Percentiles rank a stretch among this genome's conserved stretches.
Conservation (phyloP, 2,888 invertebrate species). For the Lobophora halterata region DNA sequence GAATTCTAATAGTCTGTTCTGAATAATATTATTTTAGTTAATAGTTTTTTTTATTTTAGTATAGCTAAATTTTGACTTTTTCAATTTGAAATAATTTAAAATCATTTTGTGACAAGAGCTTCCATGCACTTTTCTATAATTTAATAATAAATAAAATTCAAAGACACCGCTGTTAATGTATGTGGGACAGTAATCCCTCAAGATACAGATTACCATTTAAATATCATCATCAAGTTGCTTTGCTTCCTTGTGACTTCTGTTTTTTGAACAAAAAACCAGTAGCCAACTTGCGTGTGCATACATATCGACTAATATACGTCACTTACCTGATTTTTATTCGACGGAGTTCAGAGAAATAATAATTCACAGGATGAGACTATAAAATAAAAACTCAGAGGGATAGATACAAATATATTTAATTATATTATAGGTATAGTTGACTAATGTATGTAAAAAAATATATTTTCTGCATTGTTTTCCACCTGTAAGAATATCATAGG, state of each 20-base stretch:
- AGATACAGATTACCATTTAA: constrained; percentile 48
- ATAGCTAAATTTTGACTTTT: too few species aligned
- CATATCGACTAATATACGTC: constrained; percentile 38
- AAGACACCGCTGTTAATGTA: constrained; percentile 54
- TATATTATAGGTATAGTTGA: too few species aligned
- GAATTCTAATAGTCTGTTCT: too few species aligned
- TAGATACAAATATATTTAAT: too few species aligned
- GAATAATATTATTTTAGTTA: too few species aligned
- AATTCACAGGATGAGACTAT: constrained; percentile 11
- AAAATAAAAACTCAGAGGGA: too few species aligned
- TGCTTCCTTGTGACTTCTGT: constrained; percentile 54
- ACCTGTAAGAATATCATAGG: too few species aligned
- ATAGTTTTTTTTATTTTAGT: too few species aligned
- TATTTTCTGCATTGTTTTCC: too few species aligned
- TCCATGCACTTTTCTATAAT: constrained; percentile 17
- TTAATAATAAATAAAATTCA: constrained; percentile 31
- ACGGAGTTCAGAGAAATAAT: constrained; percentile 13
- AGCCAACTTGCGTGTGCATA: constrained; percentile 42
- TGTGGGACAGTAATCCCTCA: constrained; percentile 50
- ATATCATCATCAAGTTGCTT: constrained; percentile 40
- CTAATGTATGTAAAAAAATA: too few species aligned
- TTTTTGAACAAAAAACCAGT: constrained; percentile 40
- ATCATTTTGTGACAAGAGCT: constrained; percentile 11
- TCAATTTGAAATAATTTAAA: background rate
- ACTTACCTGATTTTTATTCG: constrained; percentile 21